phyloP scores from a whole-genome alignment of 2,888 invertebrate species.

The Heliconius ismenius region DNA sequence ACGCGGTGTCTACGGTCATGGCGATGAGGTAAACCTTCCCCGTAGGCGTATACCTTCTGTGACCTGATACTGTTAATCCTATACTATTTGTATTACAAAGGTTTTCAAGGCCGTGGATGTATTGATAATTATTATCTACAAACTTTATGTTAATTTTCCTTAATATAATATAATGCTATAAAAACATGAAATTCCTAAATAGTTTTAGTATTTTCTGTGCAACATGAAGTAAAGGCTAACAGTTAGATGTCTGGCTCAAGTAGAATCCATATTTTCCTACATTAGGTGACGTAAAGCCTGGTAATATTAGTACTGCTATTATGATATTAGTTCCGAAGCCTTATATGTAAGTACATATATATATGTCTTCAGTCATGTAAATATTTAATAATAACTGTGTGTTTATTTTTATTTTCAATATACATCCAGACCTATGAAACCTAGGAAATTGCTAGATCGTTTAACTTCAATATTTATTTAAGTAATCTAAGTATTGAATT shows the following conservation, averaged over 20 bases:
- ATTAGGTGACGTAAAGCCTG: slow-evolving; percentile 1
- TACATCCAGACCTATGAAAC: slow-evolving; percentile 10
- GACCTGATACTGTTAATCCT: slow-evolving; percentile 48
- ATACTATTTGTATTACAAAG: slow-evolving; percentile 20
- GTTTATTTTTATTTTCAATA: slow-evolving; percentile 3
- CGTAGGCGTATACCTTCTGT: slow-evolving; percentile 69
- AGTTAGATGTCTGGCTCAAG: background rate
- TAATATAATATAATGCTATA: slow-evolving; percentile 2
- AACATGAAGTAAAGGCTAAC: background rate
- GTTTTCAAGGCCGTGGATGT: slow-evolving; percentile 4
- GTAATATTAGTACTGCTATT: slow-evolving; percentile 6
- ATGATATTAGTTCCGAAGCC: slow-evolving; percentile 16
- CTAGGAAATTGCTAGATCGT: slow-evolving; percentile 15
- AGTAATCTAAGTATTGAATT: slow-evolving; percentile 14
- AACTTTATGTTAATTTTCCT: background rate
- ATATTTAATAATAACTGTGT: slow-evolving; percentile 1
- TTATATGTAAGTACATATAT: background rate
- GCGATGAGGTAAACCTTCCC: slow-evolving; percentile 90
- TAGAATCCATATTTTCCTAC: background rate
- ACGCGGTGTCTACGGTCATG: slow-evolving; percentile 96
- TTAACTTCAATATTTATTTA: slow-evolving; percentile 12
- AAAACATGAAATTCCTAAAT: background rate
- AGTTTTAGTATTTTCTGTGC: background rate
- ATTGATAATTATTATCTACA: background rate
- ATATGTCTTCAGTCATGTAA: background rate